A percentile compares a stretch with the other conserved stretches of the same genome.
Evolutionary conservation across 2,888 invertebrate genomes (phyloP).

Genomic region (Emmelina monodactyla): DNA sequence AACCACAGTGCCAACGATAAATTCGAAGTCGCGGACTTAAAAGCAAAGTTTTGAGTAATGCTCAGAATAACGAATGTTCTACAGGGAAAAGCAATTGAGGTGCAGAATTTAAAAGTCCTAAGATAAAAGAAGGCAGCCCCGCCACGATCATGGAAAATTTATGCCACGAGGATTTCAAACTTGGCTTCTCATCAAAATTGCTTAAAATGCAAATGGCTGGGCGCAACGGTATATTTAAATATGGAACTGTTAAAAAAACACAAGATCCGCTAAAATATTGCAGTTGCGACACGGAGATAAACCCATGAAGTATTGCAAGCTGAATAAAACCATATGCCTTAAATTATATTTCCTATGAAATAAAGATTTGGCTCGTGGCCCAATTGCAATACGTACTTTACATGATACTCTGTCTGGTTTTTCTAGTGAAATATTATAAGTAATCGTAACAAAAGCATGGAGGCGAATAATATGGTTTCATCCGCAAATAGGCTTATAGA

Average conservation of each 20-base stretch:
- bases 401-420: no score
- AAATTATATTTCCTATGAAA: no score
- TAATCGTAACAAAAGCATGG: no score
- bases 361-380: no score
- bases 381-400: no score
- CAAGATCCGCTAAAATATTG: conserved; percentile 5
- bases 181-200: neutral
- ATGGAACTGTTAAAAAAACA: conserved; percentile 7
- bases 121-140: conserved; percentile 1
- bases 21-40: neutral
- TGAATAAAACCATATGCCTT: no score
- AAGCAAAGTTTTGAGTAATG: conserved; percentile 5
- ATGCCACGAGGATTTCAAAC: neutral
- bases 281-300: no score
- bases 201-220: neutral
- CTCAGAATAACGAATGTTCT: conserved; percentile 1
- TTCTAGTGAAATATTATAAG: no score
- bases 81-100: conserved; percentile 1
- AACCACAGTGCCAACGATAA: no score
- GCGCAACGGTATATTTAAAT: neutral
- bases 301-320: no score
- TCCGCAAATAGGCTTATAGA: no score
- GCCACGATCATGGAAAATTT: neutral
- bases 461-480: no score
- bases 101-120: neutral